Evolutionary conservation across 2,888 invertebrate genomes (phyloP).

Genomic region (Petrolisthes cinctipes): DNA sequence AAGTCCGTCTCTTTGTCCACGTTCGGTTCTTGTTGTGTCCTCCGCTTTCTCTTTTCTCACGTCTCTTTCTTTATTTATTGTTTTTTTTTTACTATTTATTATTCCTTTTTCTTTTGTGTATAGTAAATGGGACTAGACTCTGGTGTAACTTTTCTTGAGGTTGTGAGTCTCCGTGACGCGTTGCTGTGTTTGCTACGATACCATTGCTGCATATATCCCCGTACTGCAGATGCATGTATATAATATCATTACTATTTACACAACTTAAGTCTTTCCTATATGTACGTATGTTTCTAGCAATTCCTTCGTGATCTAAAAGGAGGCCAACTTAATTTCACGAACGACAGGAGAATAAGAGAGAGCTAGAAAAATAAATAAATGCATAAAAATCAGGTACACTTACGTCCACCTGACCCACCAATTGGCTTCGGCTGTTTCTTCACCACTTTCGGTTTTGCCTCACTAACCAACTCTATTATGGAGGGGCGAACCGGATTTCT

Average conservation of each 20-base stretch:
- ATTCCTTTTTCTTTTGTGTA: background rate
- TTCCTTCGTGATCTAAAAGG: no score
- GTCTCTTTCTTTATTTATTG: background rate
- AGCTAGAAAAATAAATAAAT: no score
- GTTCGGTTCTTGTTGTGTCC: background rate
- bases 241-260: no score
- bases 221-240: no score
- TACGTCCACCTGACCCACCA: background rate
- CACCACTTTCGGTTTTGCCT: background rate
- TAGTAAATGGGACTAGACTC: no score
- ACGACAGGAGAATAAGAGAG: background rate
- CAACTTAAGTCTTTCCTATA: no score
- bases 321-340: background rate
- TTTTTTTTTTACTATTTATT: background rate
- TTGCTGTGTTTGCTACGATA: no score
- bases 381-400: background rate
- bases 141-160: no score
- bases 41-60: background rate
- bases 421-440: constrained; percentile 13
- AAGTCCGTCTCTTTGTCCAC: background rate
- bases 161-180: no score
- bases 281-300: no score
- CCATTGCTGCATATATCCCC: no score
- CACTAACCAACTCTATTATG: background rate
- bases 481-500: no score